Conservation (phyloP, 2,888 invertebrate species). For the Epinotia demarniana region DNA sequence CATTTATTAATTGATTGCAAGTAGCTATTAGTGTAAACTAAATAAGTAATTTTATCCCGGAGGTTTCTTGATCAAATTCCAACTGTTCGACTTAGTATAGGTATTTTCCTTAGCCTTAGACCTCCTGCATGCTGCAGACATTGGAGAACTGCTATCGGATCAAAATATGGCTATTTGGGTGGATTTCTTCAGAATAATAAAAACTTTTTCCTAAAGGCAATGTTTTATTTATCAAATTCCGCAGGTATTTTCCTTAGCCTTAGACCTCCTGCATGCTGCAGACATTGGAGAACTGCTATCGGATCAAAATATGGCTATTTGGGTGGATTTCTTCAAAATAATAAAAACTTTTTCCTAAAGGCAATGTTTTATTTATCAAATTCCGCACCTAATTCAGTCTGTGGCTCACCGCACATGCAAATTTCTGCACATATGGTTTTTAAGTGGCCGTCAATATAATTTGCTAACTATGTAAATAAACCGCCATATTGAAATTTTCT, state of each 20-base stretch:
- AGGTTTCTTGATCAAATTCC: conserved; percentile 5
- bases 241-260: neutral
- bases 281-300: conserved; percentile 12
- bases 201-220: neutral
- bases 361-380: conserved; percentile 25
- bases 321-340: conserved; percentile 24
- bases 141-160: conserved; percentile 9
- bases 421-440: too few relatives aligned
- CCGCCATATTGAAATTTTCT: too few relatives aligned
- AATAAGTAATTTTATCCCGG: neutral
- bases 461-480: too few relatives aligned
- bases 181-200: conserved; percentile 24
- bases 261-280: conserved; percentile 9
- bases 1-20: neutral
- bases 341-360: conserved; percentile 1
- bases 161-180: conserved; percentile 18
- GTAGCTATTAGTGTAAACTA: neutral
- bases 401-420: too few relatives aligned
- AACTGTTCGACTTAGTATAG: conserved; percentile 21
- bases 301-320: conserved; percentile 5
- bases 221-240: conserved; percentile 24
- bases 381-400: too few relatives aligned
- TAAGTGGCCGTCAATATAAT: too few relatives aligned
- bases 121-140: conserved; percentile 6
- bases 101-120: conserved; percentile 1